phyloP scores from a whole-genome alignment of 2,888 invertebrate species.

The Pammene fasciana region DNA sequence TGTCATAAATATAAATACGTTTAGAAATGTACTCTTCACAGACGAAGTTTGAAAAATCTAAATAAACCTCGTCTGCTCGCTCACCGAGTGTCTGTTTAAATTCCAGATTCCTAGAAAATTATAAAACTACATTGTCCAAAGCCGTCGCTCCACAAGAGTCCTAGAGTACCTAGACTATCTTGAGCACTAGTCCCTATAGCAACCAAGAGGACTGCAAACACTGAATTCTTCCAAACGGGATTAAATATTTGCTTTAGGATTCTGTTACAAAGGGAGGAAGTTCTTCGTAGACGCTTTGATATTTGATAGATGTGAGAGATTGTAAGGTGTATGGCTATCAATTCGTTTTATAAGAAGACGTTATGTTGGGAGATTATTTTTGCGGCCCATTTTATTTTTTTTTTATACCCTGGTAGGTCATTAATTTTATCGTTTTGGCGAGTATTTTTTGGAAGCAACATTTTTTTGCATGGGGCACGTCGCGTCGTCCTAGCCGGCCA shows the following conservation, averaged over 20 bases:
- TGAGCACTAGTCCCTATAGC: constrained; percentile 7
- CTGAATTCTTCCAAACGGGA: constrained; percentile 16
- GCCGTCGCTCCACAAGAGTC: not conserved
- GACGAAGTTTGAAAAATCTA: not conserved
- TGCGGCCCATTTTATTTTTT: no score
- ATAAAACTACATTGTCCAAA: not conserved
- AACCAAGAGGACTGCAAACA: constrained; percentile 18
- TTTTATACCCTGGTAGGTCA: no score
- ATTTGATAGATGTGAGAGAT: constrained; percentile 14
- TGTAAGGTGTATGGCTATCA: not conserved
- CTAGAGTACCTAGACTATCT: not conserved
- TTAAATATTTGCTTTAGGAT: constrained; percentile 28
- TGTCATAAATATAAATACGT: no score
- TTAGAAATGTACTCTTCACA: no score
- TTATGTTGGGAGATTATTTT: not conserved
- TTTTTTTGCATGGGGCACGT: no score
- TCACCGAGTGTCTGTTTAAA: no score
- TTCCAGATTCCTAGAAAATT: constrained; percentile 2
- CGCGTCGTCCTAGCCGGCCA: no score
- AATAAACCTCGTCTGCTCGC: not conserved
- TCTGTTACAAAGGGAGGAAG: constrained; percentile 27
- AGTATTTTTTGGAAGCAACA: no score
- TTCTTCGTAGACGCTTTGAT: constrained; percentile 13
- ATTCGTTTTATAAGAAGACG: not conserved
- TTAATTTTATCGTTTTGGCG: no score